Conservation (phyloP, 1,140 invertebrate species). For the Papilio xuthus region DNA sequence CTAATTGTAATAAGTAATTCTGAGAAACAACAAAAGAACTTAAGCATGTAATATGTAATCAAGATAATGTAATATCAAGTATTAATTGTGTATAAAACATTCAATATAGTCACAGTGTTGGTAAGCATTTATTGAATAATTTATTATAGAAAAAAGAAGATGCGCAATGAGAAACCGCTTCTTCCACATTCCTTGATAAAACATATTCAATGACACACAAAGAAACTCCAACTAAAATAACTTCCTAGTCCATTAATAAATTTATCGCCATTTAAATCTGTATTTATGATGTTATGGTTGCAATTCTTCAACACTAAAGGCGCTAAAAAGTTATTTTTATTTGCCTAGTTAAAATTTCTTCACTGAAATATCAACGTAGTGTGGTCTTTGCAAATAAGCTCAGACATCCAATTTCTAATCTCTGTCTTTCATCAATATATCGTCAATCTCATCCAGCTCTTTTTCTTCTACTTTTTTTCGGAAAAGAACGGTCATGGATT, state of each 20-base stretch:
- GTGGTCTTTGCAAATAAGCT: too few species aligned
- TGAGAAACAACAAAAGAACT: too few species aligned
- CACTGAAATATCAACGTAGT: too few species aligned
- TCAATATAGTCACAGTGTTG: not conserved
- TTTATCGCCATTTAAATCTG: not conserved
- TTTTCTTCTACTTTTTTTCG: too few species aligned
- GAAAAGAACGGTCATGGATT: too few species aligned
- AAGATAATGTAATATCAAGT: not conserved
- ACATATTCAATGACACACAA: conserved; percentile 10
- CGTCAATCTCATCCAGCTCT: too few species aligned
- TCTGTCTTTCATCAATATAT: too few species aligned
- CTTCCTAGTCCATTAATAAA: not conserved
- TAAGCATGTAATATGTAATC: too few species aligned
- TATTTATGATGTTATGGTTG: not conserved
- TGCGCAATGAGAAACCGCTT: not conserved
- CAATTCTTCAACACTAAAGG: not conserved
- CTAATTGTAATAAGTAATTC: too few species aligned
- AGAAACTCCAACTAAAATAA: not conserved
- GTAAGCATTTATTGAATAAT: not conserved
- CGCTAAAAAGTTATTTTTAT: too few species aligned
- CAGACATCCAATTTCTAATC: too few species aligned
- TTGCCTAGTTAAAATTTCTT: too few species aligned
- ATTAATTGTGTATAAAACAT: not conserved
- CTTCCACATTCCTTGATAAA: conserved; percentile 8
- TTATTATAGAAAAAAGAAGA: conserved; percentile 4